These are phyloP conservation scores for Dasyprocta punctata DNA, from an alignment of 2,113 vertebrate genomes.

Conservation along the genomic window DNA sequence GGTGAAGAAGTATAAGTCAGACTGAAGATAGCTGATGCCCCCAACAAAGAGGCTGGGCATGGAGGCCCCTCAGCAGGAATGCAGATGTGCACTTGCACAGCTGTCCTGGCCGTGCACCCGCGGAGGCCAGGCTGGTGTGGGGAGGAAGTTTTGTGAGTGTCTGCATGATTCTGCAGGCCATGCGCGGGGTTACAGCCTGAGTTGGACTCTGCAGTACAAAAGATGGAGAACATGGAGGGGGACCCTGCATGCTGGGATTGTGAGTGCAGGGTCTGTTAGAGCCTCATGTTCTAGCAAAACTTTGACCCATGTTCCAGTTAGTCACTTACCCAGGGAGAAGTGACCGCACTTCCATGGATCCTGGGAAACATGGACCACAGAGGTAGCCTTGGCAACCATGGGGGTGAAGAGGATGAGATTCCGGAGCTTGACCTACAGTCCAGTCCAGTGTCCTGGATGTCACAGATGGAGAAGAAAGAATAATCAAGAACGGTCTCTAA, in stretches of 20 bases:
- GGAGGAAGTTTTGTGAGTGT: too few species aligned
- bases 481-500: neutral
- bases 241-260: too few species aligned
- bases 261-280: neutral
- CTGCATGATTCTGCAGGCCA: rapidly evolving
- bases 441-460: neutral
- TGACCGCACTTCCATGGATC: too few species aligned
- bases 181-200: rapidly evolving
- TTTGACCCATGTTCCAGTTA: rapidly evolving
- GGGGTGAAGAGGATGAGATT: neutral
- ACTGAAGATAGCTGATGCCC: neutral
- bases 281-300: neutral
- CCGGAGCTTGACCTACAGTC: rapidly evolving
- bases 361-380: neutral
- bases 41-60: rapidly evolving
- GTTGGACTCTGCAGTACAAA: neutral
- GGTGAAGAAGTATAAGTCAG: neutral
- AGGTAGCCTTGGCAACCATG: neutral
- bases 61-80: neutral
- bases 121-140: rapidly evolving
- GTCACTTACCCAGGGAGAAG: neutral
- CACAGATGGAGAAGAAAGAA: neutral
- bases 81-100: too few species aligned
- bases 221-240: rapidly evolving
- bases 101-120: neutral